Evolutionary conservation across 2,888 invertebrate genomes (phyloP).

Genomic region (Iphiclides podalirius): DNA sequence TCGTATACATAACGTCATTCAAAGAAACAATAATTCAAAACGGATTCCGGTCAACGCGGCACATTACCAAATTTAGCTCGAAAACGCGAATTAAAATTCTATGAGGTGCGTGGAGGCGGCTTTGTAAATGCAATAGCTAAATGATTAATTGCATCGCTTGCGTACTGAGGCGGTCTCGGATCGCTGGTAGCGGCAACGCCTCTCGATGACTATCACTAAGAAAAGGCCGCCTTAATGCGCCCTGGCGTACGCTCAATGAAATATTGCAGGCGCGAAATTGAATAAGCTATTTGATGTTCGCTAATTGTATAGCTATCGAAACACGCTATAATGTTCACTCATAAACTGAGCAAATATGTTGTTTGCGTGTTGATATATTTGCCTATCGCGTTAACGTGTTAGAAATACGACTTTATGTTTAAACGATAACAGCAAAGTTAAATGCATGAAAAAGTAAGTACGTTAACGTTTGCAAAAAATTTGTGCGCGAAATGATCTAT

Average conservation of each 20-base stretch:
- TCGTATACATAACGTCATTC: too few species aligned
- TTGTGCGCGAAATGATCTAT: slow-evolving; percentile 18
- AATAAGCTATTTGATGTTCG: slow-evolving; percentile 48
- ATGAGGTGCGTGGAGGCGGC: slow-evolving; percentile 25
- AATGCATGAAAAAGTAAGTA: too few species aligned
- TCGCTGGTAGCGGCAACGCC: slow-evolving; percentile 59
- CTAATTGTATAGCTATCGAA: slow-evolving; percentile 1
- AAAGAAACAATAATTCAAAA: too few species aligned
- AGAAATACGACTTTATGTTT: too few species aligned
- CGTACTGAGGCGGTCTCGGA: slow-evolving; percentile 48
- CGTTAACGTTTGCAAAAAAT: too few species aligned
- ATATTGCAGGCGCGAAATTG: slow-evolving; percentile 44
- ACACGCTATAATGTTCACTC: background rate
- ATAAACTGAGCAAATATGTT: background rate
- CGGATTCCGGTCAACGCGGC: too few species aligned
- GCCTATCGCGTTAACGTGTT: too few species aligned
- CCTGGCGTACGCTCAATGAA: slow-evolving; percentile 51
- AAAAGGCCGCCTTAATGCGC: slow-evolving; percentile 58
- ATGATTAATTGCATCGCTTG: slow-evolving; percentile 57
- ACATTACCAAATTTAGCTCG: background rate
- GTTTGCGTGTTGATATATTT: too few species aligned
- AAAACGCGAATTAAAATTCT: slow-evolving; percentile 16
- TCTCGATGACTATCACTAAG: slow-evolving; percentile 60
- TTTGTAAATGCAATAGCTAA: slow-evolving; percentile 48
- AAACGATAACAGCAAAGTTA: too few species aligned